These are phyloP conservation scores for Meliscaeva auricollis DNA, from an alignment of 2,888 invertebrate species.

Conservation along the genomic window DNA sequence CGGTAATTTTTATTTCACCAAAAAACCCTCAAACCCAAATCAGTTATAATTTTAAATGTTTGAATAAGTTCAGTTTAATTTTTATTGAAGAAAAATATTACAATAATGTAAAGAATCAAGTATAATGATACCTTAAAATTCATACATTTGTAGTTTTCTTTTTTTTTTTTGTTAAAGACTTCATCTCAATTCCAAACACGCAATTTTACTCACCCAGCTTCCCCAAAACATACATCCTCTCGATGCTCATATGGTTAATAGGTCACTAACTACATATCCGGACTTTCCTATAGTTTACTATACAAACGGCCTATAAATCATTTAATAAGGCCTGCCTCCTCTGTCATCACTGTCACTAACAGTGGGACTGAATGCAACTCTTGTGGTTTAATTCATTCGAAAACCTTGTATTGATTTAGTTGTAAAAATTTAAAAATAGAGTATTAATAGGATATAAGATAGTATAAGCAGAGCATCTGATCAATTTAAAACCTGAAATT, in stretches of 20 bases:
- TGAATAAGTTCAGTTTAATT: no score
- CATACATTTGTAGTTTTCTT: not conserved
- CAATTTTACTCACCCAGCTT: not conserved
- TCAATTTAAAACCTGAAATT: no score
- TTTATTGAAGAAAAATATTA: no score
- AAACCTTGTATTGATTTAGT: not conserved
- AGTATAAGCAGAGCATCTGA: no score
- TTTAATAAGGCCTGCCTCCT: slow-evolving; percentile 42
- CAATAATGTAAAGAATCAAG: no score
- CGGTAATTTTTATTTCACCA: no score
- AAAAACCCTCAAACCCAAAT: no score
- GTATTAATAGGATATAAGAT: no score
- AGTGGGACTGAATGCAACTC: not conserved
- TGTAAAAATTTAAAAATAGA: slow-evolving; percentile 45
- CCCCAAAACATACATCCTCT: slow-evolving; percentile 3
- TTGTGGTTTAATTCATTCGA: not conserved
- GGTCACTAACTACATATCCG: slow-evolving; percentile 50
- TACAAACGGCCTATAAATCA: slow-evolving; percentile 66
- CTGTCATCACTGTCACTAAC: not conserved
- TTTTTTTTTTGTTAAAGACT: not conserved
- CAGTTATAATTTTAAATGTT: no score
- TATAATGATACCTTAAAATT: no score
- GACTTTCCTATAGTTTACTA: slow-evolving; percentile 51
- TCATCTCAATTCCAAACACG: slow-evolving; percentile 34
- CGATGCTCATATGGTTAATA: slow-evolving; percentile 33